Evolutionary conservation across 2,797 vertebrate genomes (phyloP), one percentile per base, ranked within the genome.

Genomic region (Rhinatrema bivittatum): DNA sequence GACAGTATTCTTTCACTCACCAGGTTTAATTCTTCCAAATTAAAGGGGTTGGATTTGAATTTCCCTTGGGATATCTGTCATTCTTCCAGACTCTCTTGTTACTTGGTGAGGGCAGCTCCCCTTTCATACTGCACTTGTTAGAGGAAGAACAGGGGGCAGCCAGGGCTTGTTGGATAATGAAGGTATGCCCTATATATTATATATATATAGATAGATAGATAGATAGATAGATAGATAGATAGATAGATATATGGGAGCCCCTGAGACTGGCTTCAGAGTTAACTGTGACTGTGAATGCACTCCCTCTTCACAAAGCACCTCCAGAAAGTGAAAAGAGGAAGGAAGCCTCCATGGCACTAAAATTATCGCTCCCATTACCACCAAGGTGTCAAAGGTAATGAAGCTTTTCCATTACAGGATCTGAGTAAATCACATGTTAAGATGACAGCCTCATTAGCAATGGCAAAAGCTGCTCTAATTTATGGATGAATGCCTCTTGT

Each of bases 371-470:
- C 41, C 65, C 29, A 23, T 66, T 62, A 51, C 60, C 37, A 31
- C 31, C 25, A 42, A 0, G 6, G 49, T 71, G 59, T 66, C 72
- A 68, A 47, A 36, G n/a, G 56, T 81, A 73, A 62, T 54, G 33
- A 74, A 68, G 50, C 41, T 67, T 70, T 76, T 64, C 66, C 60
- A 38, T 77, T 78, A 64, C 18, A 37, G 35, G 36, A 50, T 56
- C 46, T 14, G 14, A 6, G 50, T 75, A 70, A 70, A 65, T 82
- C 74, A 74, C 36, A 12, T 16, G 11, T 31, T 24, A 38, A 10
- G 17, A 20, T 63, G 63, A 52, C 60, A 69, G 52, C 36, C 49
- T 79, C 5, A 1, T 73, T 73, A 78, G 56, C 53, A 61, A 55
- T 63, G 61, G 42, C 15, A 28, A 64, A n/a, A 56, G 51, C 46